phyloP scores from a whole-genome alignment of 2,888 invertebrate species.

The Eulithis prunata region DNA sequence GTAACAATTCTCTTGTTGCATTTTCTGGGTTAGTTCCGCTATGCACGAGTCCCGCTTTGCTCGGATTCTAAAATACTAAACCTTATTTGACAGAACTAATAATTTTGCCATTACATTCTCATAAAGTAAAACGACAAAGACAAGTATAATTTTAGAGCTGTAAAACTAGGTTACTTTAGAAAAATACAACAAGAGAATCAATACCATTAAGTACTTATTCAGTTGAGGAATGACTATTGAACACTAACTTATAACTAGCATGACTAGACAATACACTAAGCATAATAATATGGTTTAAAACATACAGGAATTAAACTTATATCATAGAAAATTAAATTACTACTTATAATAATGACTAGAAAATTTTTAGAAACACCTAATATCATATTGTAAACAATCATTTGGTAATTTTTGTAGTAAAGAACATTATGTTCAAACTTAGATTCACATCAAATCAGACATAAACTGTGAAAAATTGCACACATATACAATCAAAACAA shows the following conservation, averaged over 20 bases:
- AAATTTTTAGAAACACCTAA: neutral
- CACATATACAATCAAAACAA: too few relatives aligned
- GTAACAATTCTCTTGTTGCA: too few relatives aligned
- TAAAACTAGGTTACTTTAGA: too few relatives aligned
- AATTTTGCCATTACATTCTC: too few relatives aligned
- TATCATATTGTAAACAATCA: neutral
- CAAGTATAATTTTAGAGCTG: too few relatives aligned
- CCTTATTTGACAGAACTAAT: too few relatives aligned
- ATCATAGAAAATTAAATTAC: neutral
- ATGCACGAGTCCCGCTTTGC: too few relatives aligned
- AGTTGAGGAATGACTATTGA: neutral
- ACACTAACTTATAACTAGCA: neutral
- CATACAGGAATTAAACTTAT: neutral
- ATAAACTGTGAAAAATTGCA: neutral
- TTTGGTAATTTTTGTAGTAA: neutral
- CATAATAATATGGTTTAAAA: neutral
- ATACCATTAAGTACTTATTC: too few relatives aligned
- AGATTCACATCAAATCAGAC: neutral
- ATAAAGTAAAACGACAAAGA: too few relatives aligned
- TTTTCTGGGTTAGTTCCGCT: too few relatives aligned
- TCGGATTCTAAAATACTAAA: too few relatives aligned
- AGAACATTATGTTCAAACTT: neutral
- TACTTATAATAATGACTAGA: neutral
- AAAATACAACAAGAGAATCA: too few relatives aligned
- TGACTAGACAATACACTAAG: constrained; percentile 2